Base-by-base conservation (phyloP, 2,888 invertebrate species). In the Octodonta nipae region DNA sequence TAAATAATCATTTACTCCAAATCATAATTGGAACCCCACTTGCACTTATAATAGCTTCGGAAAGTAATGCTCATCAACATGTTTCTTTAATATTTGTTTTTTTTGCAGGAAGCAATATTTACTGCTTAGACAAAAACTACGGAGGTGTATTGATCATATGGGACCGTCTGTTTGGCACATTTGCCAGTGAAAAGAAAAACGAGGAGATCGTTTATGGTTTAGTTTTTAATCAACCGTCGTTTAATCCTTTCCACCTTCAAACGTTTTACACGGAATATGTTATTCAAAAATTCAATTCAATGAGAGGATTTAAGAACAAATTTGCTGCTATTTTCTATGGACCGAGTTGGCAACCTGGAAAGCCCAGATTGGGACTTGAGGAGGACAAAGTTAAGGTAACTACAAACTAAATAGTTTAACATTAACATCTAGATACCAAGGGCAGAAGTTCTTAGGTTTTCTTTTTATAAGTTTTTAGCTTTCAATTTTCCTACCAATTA, bases 81-180 rank as follows among this genome's bases (percentile, higher is more conserved):
- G n/a, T n/a, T n/a, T n/a, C n/a, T n/a, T n/a, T n/a, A n/a, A n/a
- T n/a, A n/a, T n/a, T n/a, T n/a, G n/a, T n/a, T n/a, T n/a, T n/a
- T n/a, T n/a, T n/a, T n/a, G n/a, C 54, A 83, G 83, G 84, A 14
- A 76, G 87, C 57, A 91, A 91, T 63, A 73, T 84, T 35, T 87
- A 87, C 56, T 92, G 89, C 49, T 68, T 92, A 45, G 91, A 92
- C 55, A 89, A 85, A 54, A 92, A 92, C 64, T 92, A 88, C 51
- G 92, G 83, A 0, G 91, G 89, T 0, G 78, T 85, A 0, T 70
- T 92, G 4, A 92, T 92, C 45, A 73, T 92, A 47, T 92, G 91
- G 89, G 86, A 85, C 51, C 63, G 78, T 30, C 52, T 85, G 6
- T 86, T 86, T 50, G 83, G 83, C 0, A 88, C 87, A 3, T 91